phyloP scores from a whole-genome alignment of 2,888 invertebrate species.

The Acleris holmiana region DNA sequence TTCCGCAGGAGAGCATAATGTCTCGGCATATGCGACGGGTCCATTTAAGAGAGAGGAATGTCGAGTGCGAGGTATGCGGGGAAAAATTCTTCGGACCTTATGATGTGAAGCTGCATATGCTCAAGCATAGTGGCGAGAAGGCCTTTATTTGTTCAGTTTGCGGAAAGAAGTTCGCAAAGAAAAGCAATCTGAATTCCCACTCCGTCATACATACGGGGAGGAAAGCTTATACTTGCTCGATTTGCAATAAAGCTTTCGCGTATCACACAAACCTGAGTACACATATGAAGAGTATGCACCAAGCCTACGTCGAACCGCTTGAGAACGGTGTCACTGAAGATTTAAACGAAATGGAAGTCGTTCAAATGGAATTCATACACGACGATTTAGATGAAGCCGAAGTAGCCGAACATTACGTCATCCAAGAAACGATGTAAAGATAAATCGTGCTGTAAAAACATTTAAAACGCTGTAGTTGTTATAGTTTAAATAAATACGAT shows the following conservation, averaged over 20 bases:
- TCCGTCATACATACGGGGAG: slow-evolving; percentile 82
- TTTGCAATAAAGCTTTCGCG: slow-evolving; percentile 82
- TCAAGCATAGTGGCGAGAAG: slow-evolving; percentile 82
- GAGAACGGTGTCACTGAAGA: slow-evolving; percentile 43
- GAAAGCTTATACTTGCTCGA: slow-evolving; percentile 75
- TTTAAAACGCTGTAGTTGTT: slow-evolving; percentile 8
- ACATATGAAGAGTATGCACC: slow-evolving; percentile 63
- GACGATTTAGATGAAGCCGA: slow-evolving; percentile 58
- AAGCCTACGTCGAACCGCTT: slow-evolving; percentile 45
- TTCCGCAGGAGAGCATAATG: slow-evolving; percentile 82
- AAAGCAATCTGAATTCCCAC: slow-evolving; percentile 85
- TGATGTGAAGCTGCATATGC: slow-evolving; percentile 78
- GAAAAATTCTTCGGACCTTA: slow-evolving; percentile 75
- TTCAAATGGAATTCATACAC: slow-evolving; percentile 63
- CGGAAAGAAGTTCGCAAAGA: slow-evolving; percentile 84
- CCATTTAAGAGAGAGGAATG: slow-evolving; percentile 78
- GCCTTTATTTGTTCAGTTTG: slow-evolving; percentile 85
- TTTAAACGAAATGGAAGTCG: slow-evolving; percentile 54
- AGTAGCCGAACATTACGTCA: slow-evolving; percentile 45
- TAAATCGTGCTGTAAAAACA: slow-evolving; percentile 11
- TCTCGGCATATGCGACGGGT: slow-evolving; percentile 85
- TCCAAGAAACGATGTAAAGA: slow-evolving; percentile 8
- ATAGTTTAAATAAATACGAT: slow-evolving; percentile 23
- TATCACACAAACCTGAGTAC: slow-evolving; percentile 66
- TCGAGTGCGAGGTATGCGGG: slow-evolving; percentile 74